These are phyloP conservation scores for Drosophila lacteicornis DNA, from an alignment of 1,140 invertebrate genomes.

Conservation along the genomic window DNA sequence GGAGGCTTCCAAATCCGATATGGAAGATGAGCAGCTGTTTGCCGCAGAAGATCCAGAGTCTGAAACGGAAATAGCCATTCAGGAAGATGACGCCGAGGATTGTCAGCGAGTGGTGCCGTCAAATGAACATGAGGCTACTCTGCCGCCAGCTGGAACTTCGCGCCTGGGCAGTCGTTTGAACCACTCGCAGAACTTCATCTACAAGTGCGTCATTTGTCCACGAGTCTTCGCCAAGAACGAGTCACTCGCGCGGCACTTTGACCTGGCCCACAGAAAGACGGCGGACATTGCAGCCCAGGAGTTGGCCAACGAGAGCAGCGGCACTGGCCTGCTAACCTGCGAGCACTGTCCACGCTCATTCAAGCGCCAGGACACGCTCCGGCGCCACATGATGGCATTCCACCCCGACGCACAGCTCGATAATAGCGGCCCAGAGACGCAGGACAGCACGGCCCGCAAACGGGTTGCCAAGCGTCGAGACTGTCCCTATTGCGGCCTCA, in stretches of 20 bases:
- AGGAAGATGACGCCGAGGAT: not conserved
- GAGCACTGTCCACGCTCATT: constrained; percentile 86
- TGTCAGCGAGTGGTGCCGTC: not conserved
- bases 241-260: constrained; percentile 53
- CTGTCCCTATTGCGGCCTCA: constrained; percentile 86
- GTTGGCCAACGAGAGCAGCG: constrained; percentile 84
- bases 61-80: not conserved
- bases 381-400: constrained; percentile 65
- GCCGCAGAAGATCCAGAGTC: not conserved
- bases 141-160: constrained; percentile 20
- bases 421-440: not conserved
- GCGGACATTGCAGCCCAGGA: constrained; percentile 56
- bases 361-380: constrained; percentile 85
- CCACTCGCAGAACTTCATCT: constrained; percentile 38
- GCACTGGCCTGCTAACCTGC: constrained; percentile 72
- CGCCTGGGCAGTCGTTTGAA: constrained; percentile 46
- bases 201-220: constrained; percentile 60
- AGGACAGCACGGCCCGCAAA: constrained; percentile 29
- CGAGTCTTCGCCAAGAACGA: constrained; percentile 64
- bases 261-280: constrained; percentile 50
- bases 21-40: not conserved
- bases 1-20: not conserved
- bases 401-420: constrained; percentile 46
- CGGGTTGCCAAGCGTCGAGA: constrained; percentile 65
- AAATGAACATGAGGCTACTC: constrained; percentile 2